These are phyloP conservation scores for Mactromeris polynyma DNA, from an alignment of 2,888 invertebrate genomes.

Conservation along the genomic window DNA sequence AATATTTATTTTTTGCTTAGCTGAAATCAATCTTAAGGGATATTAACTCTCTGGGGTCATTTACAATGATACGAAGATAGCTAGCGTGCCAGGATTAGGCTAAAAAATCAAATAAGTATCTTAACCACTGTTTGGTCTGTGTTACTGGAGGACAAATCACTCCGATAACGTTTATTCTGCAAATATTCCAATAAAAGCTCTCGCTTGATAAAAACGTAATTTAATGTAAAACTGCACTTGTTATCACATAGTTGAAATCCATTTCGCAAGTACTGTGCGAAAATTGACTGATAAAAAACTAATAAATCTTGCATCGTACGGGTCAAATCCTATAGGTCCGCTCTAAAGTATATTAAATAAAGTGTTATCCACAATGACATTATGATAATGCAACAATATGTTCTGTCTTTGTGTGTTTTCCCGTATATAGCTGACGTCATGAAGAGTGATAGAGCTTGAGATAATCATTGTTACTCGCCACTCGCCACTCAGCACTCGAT, in stretches of 20 bases:
- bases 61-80: neutral
- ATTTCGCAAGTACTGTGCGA: conserved; percentile 23
- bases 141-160: neutral
- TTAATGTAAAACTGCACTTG: conserved; percentile 5
- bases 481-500: too few species aligned
- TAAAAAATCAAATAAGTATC: neutral
- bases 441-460: too few species aligned
- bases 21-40: neutral
- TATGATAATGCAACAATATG: neutral
- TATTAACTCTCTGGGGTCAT: conserved; percentile 13
- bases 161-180: neutral
- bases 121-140: neutral
- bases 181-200: neutral
- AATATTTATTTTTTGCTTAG: neutral
- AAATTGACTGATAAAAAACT: conserved; percentile 7
- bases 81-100: neutral
- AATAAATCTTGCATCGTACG: neutral
- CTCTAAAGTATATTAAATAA: neutral
- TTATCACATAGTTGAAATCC: conserved; percentile 9
- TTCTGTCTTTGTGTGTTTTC: neutral
- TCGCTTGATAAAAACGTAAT: conserved; percentile 2
- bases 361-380: neutral
- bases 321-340: neutral
- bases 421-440: neutral
- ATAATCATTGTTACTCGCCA: too few species aligned